Percentiles rank a stretch among this genome's conserved stretches.
Evolutionary conservation across 2,113 vertebrate genomes (phyloP).

Genomic region (Osmerus eperlanus): DNA sequence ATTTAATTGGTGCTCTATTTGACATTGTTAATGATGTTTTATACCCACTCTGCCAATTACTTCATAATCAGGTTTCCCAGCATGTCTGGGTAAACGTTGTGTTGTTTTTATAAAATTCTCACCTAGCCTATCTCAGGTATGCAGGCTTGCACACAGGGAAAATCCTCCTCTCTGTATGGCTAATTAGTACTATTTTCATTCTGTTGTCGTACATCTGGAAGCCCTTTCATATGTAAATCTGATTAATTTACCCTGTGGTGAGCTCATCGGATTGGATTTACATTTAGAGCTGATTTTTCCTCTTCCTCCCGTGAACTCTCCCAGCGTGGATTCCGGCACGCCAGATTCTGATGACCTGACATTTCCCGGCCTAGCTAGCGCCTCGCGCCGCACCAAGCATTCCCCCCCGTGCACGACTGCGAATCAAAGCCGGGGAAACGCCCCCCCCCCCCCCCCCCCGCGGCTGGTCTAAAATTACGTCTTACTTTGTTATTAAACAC

Average conservation of each 20-base stretch:
- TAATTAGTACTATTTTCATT: slow-evolving; percentile 55
- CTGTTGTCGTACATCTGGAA: slow-evolving; percentile 30
- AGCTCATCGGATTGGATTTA: slow-evolving; percentile 64
- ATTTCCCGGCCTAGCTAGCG: slow-evolving; percentile 45
- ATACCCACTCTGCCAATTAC: background rate
- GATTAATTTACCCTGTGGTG: slow-evolving; percentile 60
- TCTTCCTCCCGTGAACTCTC: slow-evolving; percentile 37
- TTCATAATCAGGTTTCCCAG: background rate
- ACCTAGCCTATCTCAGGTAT: slow-evolving; percentile 20
- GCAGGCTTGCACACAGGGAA: slow-evolving; percentile 24
- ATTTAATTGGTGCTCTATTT: background rate
- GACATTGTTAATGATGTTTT: background rate
- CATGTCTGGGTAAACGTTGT: background rate
- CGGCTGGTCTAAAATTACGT: slow-evolving; percentile 50
- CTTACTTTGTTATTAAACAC: slow-evolving; percentile 59
- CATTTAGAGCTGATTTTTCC: slow-evolving; percentile 57
- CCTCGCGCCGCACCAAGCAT: slow-evolving; percentile 8
- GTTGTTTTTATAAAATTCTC: background rate
- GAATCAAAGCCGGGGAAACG: slow-evolving; percentile 56
- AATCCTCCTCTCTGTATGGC: slow-evolving; percentile 50
- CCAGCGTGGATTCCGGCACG: slow-evolving; percentile 34
- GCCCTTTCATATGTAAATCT: slow-evolving; percentile 66
- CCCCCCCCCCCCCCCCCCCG: slow-evolving; percentile 37
- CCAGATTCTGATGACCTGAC: slow-evolving; percentile 63
- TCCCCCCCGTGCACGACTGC: slow-evolving; percentile 32